Base-by-base conservation (phyloP, 2,888 invertebrate species). In the Eupithecia vulgata region DNA sequence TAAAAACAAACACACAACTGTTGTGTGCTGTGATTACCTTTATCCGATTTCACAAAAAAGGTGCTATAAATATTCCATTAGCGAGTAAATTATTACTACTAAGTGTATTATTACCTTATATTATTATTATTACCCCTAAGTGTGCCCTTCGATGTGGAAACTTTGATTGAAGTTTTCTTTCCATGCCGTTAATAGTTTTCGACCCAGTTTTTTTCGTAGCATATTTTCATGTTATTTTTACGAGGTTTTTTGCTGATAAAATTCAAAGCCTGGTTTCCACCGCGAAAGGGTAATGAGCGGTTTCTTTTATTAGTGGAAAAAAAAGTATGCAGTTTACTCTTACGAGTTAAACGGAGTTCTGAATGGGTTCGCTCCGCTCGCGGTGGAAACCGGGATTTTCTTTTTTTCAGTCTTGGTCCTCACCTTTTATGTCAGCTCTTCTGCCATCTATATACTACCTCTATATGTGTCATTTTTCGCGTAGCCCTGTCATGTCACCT, bases 391-490 rank as follows among this genome's bases (percentile, higher is more conserved):
- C 30, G 30, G 30, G 30, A 1, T n/a, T n/a, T 1, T 2, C 17
- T n/a, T 48, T 48, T 4, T 48, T 15, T 48, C 48, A n/a, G 8
- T n/a, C 42, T 45, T 5, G 1, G 17, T 12, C 3, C 1, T 10
- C 12, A 40, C 40, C 5, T 42, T 42, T 42, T 15, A 42, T 48
- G n/a, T 8, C 7, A 30, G n/a, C 17, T 48, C n/a, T 48, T 10
- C 15, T 30, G 12, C 59, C 15, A 6, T 13, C 13, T 59, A 7
- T 59, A 81, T 80, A 25, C 59, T 30, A 6, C 13, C 13, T 59
- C 15, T 59, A 81, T 80, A 86, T 83, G 85, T 87, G 85, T 76
- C 83, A 83, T 65, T 35, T 64, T 87, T 86, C 79, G 85, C 87
- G 78, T 77, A 76, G 77, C 77, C 80, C 81, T 84, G 57, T 57